Evolutionary conservation across 2,797 vertebrate species (phyloP).

Genomic region (Parauchenoglanis punctatus): DNA sequence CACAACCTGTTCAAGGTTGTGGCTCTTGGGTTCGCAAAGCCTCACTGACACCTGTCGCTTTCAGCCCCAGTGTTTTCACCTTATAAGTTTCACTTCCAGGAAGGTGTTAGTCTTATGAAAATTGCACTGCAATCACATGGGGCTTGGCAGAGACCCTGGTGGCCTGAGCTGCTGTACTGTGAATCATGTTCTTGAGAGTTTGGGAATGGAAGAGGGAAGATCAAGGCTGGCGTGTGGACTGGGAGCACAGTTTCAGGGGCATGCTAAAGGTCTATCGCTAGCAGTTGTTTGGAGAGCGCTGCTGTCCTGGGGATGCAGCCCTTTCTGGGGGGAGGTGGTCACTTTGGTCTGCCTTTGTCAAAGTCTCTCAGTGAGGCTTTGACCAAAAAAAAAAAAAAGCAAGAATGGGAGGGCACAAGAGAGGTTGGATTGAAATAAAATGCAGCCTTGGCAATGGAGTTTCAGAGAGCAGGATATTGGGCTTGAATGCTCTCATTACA

Average conservation of each 20-base stretch:
- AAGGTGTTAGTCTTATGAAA: conserved; percentile 57
- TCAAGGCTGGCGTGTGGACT: conserved; percentile 22
- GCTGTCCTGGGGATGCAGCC: conserved; percentile 64
- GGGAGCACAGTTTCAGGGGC: conserved; percentile 23
- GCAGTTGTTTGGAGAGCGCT: conserved; percentile 58
- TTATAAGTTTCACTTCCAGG: conserved; percentile 55
- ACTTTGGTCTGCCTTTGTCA: conserved; percentile 74
- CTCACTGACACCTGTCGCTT: conserved; percentile 63
- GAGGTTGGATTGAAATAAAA: conserved; percentile 65
- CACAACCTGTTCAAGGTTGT: conserved; percentile 70
- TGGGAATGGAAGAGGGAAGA: neutral
- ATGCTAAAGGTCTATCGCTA: conserved; percentile 66
- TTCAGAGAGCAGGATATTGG: conserved; percentile 74
- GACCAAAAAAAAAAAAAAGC: conserved; percentile 57
- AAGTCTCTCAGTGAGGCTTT: conserved; percentile 74
- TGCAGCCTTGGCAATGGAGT: conserved; percentile 67
- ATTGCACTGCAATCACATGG: conserved; percentile 52
- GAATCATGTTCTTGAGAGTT: conserved; percentile 67
- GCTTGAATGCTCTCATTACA: conserved; percentile 78
- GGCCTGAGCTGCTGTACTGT: conserved; percentile 56
- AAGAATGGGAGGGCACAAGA: conserved; percentile 31
- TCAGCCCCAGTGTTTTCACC: conserved; percentile 67
- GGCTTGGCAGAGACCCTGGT: conserved; percentile 51
- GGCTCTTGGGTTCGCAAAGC: conserved; percentile 64
- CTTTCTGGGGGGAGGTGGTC: conserved; percentile 53